phyloP scores from a whole-genome alignment of 37 sponge, comb jelly and placozoan species.

The Eunapius fragilis region DNA sequence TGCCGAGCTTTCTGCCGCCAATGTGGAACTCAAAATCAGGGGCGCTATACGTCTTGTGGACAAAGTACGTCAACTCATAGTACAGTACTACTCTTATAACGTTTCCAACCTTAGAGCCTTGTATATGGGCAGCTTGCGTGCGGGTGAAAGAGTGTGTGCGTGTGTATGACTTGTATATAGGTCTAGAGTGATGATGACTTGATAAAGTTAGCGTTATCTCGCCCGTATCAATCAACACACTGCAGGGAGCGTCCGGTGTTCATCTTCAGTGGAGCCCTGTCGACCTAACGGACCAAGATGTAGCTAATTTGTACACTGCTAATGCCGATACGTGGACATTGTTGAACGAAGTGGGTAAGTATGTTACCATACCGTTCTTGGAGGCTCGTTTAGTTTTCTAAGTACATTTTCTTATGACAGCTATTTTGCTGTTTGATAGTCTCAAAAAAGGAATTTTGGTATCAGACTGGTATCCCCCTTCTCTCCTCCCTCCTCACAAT shows the following conservation, averaged over 20 bases:
- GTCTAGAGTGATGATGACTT: not conserved
- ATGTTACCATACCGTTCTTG: too few species aligned
- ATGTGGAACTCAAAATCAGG: conserved; percentile 63
- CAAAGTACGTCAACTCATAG: conserved; percentile 33
- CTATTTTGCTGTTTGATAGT: not conserved
- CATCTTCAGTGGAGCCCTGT: conserved; percentile 57
- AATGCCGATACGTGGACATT: conserved; percentile 68
- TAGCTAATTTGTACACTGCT: conserved; percentile 60
- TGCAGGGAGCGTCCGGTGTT: not conserved
- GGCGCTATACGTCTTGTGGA: conserved; percentile 55
- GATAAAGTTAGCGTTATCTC: not conserved
- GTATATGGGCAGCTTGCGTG: too few species aligned
- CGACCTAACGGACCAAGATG: conserved; percentile 67
- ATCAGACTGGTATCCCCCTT: not conserved
- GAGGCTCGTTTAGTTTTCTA: too few species aligned
- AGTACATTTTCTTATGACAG: too few species aligned
- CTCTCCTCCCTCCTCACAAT: not conserved
- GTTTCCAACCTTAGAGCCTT: too few species aligned
- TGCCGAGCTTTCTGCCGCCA: conserved; percentile 72
- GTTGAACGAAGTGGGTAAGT: conserved; percentile 54
- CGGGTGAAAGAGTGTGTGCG: not conserved
- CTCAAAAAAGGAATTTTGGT: not conserved
- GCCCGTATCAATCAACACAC: not conserved
- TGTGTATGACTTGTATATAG: not conserved
- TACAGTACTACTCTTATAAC: not conserved